phyloP scores from a whole-genome alignment of 1,140 invertebrate genomes.

The Littorina saxatilis region DNA sequence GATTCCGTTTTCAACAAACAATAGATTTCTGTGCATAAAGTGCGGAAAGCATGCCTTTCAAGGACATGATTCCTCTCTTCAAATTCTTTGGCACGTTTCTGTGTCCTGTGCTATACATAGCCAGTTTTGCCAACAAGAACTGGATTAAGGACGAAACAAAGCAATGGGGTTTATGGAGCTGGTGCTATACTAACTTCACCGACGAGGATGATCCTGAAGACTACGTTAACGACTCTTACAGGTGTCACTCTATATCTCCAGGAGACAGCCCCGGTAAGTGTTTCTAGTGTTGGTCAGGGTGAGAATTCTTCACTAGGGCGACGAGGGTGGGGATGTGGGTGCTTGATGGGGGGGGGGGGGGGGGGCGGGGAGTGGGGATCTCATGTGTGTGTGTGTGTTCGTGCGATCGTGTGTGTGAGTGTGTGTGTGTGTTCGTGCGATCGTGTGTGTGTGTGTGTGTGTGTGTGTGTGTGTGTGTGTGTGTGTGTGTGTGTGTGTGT shows the following conservation, averaged over 20 bases:
- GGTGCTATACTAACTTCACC: slow-evolving; percentile 10
- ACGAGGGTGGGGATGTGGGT: neutral
- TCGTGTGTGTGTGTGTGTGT: slow-evolving; percentile 11
- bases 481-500: slow-evolving; percentile 17
- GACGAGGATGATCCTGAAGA: neutral
- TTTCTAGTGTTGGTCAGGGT: neutral
- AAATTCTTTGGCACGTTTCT: neutral
- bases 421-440: neutral
- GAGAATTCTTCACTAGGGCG: neutral
- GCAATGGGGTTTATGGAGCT: neutral
- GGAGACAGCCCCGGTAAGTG: neutral
- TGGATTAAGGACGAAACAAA: neutral
- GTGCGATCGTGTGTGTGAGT: slow-evolving; percentile 1
- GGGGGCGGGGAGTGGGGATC: too few relatives aligned
- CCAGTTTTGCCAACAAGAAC: neutral
- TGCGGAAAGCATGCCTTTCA: neutral
- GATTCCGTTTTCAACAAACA: too few relatives aligned
- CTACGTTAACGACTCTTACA: neutral
- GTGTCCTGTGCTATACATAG: neutral
- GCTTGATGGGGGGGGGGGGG: neutral
- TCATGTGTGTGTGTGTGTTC: slow-evolving; percentile 14
- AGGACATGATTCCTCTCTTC: neutral
- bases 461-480: slow-evolving; percentile 20
- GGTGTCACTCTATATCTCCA: neutral
- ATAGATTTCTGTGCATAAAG: too few relatives aligned